Conservation (phyloP, 2,797 vertebrate genomes). For the Helarctos malayanus region DNA sequence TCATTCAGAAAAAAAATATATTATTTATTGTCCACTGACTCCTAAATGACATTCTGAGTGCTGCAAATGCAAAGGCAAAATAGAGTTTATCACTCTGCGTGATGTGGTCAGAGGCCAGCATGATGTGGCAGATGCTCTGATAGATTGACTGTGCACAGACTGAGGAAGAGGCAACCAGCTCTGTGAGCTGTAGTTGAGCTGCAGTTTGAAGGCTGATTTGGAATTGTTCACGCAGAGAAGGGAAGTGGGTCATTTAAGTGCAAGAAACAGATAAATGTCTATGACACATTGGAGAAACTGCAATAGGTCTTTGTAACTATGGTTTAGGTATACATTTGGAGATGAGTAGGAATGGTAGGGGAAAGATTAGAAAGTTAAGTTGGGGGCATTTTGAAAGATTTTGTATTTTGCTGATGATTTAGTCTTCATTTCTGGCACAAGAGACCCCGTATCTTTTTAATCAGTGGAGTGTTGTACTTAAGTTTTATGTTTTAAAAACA, state of each 20-base stretch:
- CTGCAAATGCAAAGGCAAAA: not conserved
- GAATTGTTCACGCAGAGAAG: not conserved
- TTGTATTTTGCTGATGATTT: not conserved
- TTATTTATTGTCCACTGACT: not conserved
- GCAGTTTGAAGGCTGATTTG: not conserved
- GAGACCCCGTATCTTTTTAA: not conserved
- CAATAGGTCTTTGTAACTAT: not conserved
- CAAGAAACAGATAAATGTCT: not conserved
- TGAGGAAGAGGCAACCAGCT: not conserved
- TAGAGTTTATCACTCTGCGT: not conserved
- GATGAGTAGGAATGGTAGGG: not conserved
- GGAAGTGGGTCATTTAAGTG: not conserved
- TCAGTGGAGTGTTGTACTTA: constrained; percentile 3
- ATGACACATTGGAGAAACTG: not conserved
- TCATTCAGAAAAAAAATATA: not conserved
- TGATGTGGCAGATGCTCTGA: not conserved
- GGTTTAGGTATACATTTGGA: not conserved
- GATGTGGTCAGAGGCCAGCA: not conserved
- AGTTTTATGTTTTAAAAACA: constrained; percentile 28
- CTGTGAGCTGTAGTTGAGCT: not conserved
- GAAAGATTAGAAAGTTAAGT: constrained; percentile 29
- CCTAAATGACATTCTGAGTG: not conserved
- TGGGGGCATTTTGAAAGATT: not conserved
- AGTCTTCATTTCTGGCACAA: constrained; percentile 34
- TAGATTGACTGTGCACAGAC: rapidly evolving